Conservation (phyloP, 2,797 vertebrate genomes). For the Oreonectes daqikongensis region DNA sequence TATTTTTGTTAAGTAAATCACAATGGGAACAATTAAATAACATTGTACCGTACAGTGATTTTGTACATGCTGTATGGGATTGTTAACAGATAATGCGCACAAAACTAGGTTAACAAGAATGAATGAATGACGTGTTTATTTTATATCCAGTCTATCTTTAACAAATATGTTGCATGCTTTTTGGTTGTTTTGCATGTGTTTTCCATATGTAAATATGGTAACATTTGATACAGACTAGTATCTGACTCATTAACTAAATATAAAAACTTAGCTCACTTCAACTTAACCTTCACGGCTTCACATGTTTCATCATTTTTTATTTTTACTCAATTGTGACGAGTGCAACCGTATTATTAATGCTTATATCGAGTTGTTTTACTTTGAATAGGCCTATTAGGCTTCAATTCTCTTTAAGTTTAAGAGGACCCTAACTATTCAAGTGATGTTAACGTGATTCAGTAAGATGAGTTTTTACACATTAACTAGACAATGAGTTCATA, state of each 20-base stretch:
- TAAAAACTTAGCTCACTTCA: not conserved
- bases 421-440: not conserved
- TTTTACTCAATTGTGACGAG: too few species aligned
- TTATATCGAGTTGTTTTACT: not conserved
- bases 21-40: not conserved
- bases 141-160: not conserved
- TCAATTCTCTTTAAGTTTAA: not conserved
- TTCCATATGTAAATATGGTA: not conserved
- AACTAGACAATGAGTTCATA: constrained; percentile 47
- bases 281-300: not conserved
- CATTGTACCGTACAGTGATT: not conserved
- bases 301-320: not conserved
- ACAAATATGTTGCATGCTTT: not conserved
- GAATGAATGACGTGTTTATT: too few species aligned
- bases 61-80: too few species aligned
- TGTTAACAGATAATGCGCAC: too few species aligned
- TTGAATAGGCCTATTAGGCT: not conserved
- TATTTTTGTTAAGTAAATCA: not conserved
- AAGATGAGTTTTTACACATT: constrained; percentile 47
- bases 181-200: not conserved
- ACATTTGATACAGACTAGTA: not conserved
- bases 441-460: constrained; percentile 43
- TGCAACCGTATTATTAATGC: not conserved
- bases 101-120: not conserved
- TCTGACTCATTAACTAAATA: not conserved